phyloP scores from a whole-genome alignment of 2,888 invertebrate genomes.

The Tortricodes alternella region DNA sequence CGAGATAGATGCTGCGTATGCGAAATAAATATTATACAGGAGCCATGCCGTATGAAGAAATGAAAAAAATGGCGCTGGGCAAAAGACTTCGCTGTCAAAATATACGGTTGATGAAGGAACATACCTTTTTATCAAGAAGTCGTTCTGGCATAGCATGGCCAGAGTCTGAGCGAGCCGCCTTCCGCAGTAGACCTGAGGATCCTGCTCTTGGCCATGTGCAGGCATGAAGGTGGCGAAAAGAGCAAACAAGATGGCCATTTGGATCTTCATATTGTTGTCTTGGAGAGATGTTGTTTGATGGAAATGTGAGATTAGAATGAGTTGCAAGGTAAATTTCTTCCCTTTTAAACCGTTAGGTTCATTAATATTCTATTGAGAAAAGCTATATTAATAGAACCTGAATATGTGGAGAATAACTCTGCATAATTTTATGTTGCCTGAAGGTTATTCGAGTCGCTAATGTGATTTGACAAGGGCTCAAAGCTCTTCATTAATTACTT shows the following conservation, averaged over 20 bases:
- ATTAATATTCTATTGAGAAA: constrained; percentile 9
- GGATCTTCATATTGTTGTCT: constrained; percentile 15
- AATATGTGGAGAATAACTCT: constrained; percentile 9
- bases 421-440: neutral
- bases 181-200: constrained; percentile 38
- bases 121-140: neutral
- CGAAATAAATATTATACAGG: too few species aligned
- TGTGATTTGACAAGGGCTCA: neutral
- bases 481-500: too few species aligned
- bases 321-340: neutral
- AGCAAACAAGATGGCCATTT: constrained; percentile 1
- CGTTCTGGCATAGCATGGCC: constrained; percentile 36
- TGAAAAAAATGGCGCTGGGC: too few species aligned
- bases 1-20: too few species aligned
- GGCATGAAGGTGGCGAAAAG: neutral
- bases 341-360: constrained; percentile 20
- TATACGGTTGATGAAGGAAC: neutral
- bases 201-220: neutral
- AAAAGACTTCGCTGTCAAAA: too few species aligned
- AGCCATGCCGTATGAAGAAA: too few species aligned
- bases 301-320: constrained; percentile 2
- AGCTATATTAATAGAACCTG: constrained; percentile 9
- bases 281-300: neutral
- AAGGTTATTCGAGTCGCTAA: neutral
- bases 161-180: constrained; percentile 38